phyloP scores from a whole-genome alignment of 1,140 invertebrate genomes.

The Musca domestica region DNA sequence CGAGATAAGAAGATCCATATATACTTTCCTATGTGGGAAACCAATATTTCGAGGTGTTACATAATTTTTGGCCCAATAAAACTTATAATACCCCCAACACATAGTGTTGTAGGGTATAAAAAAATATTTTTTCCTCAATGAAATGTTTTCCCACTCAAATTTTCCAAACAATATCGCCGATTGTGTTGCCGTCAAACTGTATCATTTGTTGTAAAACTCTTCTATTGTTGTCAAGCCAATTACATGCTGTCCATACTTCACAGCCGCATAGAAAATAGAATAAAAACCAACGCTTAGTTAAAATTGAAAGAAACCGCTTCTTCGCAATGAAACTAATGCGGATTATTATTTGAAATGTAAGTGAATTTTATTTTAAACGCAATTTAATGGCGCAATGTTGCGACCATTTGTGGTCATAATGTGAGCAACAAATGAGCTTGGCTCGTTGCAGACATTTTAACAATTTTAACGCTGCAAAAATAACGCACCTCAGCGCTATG shows the following conservation, averaged over 20 bases:
- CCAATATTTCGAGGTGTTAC: too few species aligned
- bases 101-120: too few species aligned
- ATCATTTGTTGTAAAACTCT: not conserved
- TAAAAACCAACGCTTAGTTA: not conserved
- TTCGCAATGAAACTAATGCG: not conserved
- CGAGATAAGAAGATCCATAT: too few species aligned
- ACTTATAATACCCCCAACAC: too few species aligned
- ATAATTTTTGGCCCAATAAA: too few species aligned
- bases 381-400: slow-evolving; percentile 20
- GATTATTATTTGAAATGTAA: slow-evolving; percentile 21
- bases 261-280: not conserved
- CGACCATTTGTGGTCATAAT: slow-evolving; percentile 21
- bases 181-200: too few species aligned
- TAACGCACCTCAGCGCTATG: not conserved
- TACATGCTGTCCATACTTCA: not conserved
- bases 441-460: slow-evolving; percentile 4
- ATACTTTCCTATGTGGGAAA: too few species aligned
- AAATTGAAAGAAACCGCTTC: slow-evolving; percentile 1
- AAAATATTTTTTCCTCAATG: too few species aligned
- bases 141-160: too few species aligned
- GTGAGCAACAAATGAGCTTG: slow-evolving; percentile 16
- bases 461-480: slow-evolving; percentile 1
- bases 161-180: too few species aligned
- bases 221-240: not conserved
- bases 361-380: slow-evolving; percentile 21